A percentile compares a stretch with the other conserved stretches of the same genome.
Conservation (phyloP, 2,797 vertebrate genomes). For the Bufotes viridis region DNA sequence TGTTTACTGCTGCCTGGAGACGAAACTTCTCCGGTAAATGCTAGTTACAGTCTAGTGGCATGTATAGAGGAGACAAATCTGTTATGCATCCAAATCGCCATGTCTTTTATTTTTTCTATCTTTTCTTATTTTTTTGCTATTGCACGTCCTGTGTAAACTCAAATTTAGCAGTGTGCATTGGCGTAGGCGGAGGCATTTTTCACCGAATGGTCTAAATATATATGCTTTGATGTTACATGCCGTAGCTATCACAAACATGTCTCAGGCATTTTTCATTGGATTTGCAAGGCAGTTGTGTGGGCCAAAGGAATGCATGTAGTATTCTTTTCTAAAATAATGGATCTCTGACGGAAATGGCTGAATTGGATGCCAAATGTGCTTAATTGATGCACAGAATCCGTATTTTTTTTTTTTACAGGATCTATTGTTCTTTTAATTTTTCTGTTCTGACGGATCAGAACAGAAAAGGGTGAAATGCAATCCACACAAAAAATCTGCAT, state of each 20-base stretch:
- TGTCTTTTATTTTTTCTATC: not conserved
- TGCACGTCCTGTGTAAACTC: not conserved
- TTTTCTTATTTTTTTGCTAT: not conserved
- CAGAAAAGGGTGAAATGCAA: no score
- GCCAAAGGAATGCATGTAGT: not conserved
- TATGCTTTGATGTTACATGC: not conserved
- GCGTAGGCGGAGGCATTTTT: not conserved
- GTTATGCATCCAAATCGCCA: not conserved
- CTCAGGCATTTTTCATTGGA: not conserved
- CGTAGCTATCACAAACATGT: not conserved
- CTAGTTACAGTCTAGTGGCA: not conserved
- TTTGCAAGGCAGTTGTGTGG: not conserved
- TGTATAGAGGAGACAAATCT: not conserved
- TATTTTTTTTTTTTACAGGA: no score
- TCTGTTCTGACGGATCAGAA: no score
- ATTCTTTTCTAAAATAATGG: no score
- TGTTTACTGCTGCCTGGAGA: constrained; percentile 11
- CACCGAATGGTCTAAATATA: not conserved
- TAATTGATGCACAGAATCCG: no score
- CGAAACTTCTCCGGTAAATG: not conserved
- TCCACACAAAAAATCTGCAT: no score
- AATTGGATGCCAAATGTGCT: no score
- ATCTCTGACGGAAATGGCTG: no score
- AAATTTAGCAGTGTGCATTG: not conserved
- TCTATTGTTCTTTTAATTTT: no score